A percentile compares a stretch with the other conserved stretches of the same genome.
These are phyloP conservation scores for Condylura cristata DNA, from an alignment of 2,113 vertebrate species.

Conservation along the genomic window DNA sequence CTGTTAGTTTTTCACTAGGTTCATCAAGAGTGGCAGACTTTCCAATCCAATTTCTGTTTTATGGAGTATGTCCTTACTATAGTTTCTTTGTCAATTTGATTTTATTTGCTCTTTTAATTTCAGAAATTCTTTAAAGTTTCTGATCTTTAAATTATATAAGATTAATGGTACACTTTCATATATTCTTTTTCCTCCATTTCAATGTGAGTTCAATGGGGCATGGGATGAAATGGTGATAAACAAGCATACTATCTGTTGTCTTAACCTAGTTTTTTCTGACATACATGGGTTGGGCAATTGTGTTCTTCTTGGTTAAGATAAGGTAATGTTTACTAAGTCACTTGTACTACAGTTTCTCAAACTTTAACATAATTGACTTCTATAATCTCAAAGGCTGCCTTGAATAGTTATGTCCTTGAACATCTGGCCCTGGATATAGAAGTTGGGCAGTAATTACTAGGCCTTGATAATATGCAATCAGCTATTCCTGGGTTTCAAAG, in stretches of 20 bases:
- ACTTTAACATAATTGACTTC: not conserved
- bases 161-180: not conserved
- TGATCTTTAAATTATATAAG: not conserved
- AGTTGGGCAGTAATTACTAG: not conserved
- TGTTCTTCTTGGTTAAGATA: not conserved
- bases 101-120: not conserved
- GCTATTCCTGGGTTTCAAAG: not conserved
- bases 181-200: not conserved
- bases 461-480: not conserved
- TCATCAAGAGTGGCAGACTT: not conserved
- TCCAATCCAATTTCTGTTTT: not conserved
- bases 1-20: not conserved
- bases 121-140: not conserved
- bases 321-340: not conserved
- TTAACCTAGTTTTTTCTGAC: not conserved
- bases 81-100: not conserved
- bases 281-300: not conserved
- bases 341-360: not conserved
- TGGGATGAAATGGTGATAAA: not conserved
- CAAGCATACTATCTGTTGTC: not conserved
- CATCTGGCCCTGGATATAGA: not conserved
- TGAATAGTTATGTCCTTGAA: not conserved
- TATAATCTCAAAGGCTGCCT: not conserved
- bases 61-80: not conserved
- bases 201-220: not conserved